A percentile compares a stretch with the other conserved stretches of the same genome.
phyloP scores from a whole-genome alignment of 1,140 invertebrate species.

The Globodera rostochiensis region DNA sequence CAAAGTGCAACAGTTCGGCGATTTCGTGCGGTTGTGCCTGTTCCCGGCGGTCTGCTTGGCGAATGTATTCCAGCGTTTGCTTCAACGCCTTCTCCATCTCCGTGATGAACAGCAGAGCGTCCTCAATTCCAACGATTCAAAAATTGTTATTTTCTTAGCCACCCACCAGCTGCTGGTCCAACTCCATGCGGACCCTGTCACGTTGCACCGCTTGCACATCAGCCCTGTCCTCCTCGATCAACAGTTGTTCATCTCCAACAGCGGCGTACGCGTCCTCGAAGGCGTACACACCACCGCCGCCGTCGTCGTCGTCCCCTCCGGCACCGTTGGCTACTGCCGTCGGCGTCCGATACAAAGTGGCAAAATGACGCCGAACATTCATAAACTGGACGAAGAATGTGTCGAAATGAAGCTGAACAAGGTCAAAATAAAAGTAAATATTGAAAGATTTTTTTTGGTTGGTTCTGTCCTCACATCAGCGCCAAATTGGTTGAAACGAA shows the following conservation, averaged over 20 bases:
- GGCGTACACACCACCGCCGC: background rate
- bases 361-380: background rate
- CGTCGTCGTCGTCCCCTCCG: constrained; percentile 1
- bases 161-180: constrained; percentile 21
- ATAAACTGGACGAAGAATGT: background rate
- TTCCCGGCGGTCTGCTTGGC: background rate
- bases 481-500: constrained; percentile 19
- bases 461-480: background rate
- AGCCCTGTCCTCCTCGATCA: constrained; percentile 36
- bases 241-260: constrained; percentile 8
- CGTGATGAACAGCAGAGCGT: constrained; percentile 28
- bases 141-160: background rate
- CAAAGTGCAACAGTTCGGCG: constrained; percentile 39
- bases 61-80: constrained; percentile 29
- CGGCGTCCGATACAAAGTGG: background rate
- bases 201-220: constrained; percentile 18
- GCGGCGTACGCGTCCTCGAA: constrained; percentile 4
- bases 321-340: background rate
- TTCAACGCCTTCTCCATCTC: constrained; percentile 31
- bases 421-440: no score
- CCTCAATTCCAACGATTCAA: constrained; percentile 14
- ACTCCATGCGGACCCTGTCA: background rate
- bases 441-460: no score
- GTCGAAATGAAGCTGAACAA: background rate
- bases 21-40: constrained; percentile 15